Percentiles rank a stretch among this genome's conserved stretches.
These are phyloP conservation scores for Theristicus caerulescens DNA, from an alignment of 2,113 vertebrate genomes.

Conservation along the genomic window DNA sequence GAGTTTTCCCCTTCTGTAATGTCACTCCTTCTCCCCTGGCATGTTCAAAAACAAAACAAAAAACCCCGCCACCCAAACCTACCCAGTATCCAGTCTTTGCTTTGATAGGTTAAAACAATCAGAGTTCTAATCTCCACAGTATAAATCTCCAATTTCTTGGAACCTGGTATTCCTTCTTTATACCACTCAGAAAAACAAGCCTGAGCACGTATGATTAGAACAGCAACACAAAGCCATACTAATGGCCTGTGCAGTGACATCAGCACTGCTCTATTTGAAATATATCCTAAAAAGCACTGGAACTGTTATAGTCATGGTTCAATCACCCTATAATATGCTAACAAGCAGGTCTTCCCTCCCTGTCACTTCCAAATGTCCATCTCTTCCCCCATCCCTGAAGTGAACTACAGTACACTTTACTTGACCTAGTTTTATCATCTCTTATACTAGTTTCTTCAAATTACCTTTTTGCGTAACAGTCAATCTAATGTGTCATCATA, in stretches of 20 bases:
- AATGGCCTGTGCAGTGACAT: neutral
- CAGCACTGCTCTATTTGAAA: neutral
- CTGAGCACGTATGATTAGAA: neutral
- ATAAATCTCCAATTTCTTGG: rapidly evolving
- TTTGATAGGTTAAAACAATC: neutral
- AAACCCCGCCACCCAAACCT: neutral
- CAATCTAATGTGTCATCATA: neutral
- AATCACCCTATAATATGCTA: neutral
- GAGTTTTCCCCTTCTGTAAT: neutral
- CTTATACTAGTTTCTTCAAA: neutral
- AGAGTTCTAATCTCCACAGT: neutral
- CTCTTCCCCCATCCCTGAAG: neutral
- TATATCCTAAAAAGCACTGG: neutral
- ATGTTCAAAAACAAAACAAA: neutral
- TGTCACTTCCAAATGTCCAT: neutral
- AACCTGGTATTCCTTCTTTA: neutral
- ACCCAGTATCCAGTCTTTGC: neutral
- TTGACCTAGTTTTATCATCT: neutral
- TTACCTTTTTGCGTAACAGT: neutral
- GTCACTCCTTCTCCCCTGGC: neutral
- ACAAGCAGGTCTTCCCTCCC: neutral
- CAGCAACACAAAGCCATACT: neutral
- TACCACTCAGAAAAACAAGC: neutral
- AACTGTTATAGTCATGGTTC: neutral
- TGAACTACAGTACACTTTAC: neutral